Evolutionary conservation across 2,888 invertebrate species (phyloP), one percentile per base, ranked within the genome.

Genomic region (Ochropacha duplaris): DNA sequence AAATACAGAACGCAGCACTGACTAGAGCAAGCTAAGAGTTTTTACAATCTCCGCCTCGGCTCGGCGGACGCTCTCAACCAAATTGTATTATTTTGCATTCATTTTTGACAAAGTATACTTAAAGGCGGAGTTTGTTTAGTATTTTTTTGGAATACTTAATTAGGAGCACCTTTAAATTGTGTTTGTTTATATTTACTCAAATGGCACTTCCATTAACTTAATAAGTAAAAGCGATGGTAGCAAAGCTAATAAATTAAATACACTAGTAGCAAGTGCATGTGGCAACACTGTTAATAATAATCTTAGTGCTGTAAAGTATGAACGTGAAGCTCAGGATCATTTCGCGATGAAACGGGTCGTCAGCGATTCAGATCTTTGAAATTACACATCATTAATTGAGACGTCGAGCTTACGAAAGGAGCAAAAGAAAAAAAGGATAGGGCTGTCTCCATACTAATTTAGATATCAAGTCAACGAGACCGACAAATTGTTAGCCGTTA

Each of bases 1-100:
- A 88, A 91, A 88, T 87, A 88, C 83, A 83, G 80, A 74, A 70
- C 74, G 69, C 80, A 81, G 78, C 76, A 78, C 70, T 76, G 77
- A 80, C 83, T 82, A 82, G 81, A 68, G 74, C 76, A 71, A 68
- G 44, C 39, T 54, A 54, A 54, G 78, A 75, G 80, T 81, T 86
- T 86, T 86, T 86, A 84, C 86, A 85, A 86, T 83, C 82, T 80
- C 78, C 71, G 79, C 73, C 75, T 54, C 36, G 57, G 73, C 73
- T 72, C 73, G 71, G 78, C 72, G 80, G 76, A 79, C 76, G 83
- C 86, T 89, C 82, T 89, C 83, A 86, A 79, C 84, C 78, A 88
- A 90, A 91, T 91, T 91, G 91, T 91, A 92, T 92, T 91, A 90
- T 90, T 90, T 90, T 88, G 88, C 91, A 92, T 92, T 88, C 82